A percentile compares a stretch with the other conserved stretches of the same genome.
phyloP scores from a whole-genome alignment of 2,113 vertebrate species.

The Mustelus asterias region DNA sequence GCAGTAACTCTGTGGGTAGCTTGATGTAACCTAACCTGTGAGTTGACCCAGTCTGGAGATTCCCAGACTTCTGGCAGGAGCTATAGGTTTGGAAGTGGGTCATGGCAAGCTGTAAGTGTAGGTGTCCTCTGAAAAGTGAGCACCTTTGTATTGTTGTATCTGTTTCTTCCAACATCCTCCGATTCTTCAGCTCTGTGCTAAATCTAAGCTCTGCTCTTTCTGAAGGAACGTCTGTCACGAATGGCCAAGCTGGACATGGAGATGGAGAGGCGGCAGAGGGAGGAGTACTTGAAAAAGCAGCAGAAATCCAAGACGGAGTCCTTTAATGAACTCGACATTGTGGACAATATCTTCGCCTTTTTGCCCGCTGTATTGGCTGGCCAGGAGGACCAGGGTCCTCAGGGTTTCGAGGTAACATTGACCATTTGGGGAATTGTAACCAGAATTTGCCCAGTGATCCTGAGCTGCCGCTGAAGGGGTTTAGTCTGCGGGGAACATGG shows the following conservation, averaged over 20 bases:
- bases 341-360: conserved; percentile 87
- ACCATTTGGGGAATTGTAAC: conserved; percentile 34
- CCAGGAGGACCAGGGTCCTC: conserved; percentile 69
- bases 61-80: not conserved
- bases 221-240: conserved; percentile 55
- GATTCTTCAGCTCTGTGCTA: no score
- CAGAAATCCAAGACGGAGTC: conserved; percentile 45
- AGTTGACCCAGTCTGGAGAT: not conserved
- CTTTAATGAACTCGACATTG: conserved; percentile 73
- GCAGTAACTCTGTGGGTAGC: not conserved
- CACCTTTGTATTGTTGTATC: not conserved
- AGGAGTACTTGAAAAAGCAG: conserved; percentile 51
- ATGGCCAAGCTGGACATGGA: conserved; percentile 52
- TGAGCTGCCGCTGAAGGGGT: not conserved
- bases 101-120: not conserved
- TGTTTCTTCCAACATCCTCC: not conserved
- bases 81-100: not conserved
- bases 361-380: conserved; percentile 69
- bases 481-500: not conserved
- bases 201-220: conserved; percentile 38
- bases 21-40: not conserved
- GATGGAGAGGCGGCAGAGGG: conserved; percentile 46
- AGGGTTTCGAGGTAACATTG: conserved; percentile 65
- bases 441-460: not conserved
- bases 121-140: not conserved